phyloP scores from a whole-genome alignment of 1,140 invertebrate genomes.

The Drosophila aff. region DNA sequence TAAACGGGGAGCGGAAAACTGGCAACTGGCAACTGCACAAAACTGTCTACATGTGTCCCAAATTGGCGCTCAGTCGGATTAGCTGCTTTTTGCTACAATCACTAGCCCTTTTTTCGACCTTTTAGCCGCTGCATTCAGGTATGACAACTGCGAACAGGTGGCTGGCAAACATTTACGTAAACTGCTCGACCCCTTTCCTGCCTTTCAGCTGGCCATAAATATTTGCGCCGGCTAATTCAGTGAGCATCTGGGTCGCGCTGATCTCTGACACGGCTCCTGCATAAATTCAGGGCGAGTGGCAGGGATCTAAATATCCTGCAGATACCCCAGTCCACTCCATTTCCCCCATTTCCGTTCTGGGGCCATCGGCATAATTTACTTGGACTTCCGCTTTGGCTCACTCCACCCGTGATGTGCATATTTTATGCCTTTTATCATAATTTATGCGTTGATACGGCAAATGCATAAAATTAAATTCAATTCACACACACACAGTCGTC shows the following conservation, averaged over 20 bases:
- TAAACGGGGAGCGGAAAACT: conserved; percentile 24
- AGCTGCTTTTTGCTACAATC: conserved; percentile 59
- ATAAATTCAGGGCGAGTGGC: conserved; percentile 41
- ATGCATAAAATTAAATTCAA: conserved; percentile 76
- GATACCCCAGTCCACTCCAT: conserved; percentile 9
- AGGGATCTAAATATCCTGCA: conserved; percentile 11
- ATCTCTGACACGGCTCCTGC: conserved; percentile 60
- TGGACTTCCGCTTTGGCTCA: conserved; percentile 56
- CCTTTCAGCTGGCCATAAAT: conserved; percentile 46
- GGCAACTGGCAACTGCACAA: conserved; percentile 26
- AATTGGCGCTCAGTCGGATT: conserved; percentile 70
- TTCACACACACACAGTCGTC: conserved; percentile 35
- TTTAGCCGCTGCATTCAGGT: conserved; percentile 30
- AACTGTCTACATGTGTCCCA: conserved; percentile 63
- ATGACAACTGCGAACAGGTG: conserved; percentile 71
- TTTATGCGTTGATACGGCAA: conserved; percentile 71
- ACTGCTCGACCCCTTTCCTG: conserved; percentile 32
- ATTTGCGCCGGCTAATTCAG: conserved; percentile 59
- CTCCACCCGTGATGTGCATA: conserved; percentile 36
- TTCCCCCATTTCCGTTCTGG: conserved; percentile 28
- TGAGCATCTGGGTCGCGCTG: conserved; percentile 60
- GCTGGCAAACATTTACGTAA: conserved; percentile 65
- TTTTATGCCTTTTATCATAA: conserved; percentile 77
- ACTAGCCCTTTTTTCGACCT: conserved; percentile 32
- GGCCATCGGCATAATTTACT: conserved; percentile 66